Percentiles rank a stretch among this genome's conserved stretches.
Evolutionary conservation across 2,888 invertebrate genomes (phyloP).

Genomic region (Volucella zonaria): DNA sequence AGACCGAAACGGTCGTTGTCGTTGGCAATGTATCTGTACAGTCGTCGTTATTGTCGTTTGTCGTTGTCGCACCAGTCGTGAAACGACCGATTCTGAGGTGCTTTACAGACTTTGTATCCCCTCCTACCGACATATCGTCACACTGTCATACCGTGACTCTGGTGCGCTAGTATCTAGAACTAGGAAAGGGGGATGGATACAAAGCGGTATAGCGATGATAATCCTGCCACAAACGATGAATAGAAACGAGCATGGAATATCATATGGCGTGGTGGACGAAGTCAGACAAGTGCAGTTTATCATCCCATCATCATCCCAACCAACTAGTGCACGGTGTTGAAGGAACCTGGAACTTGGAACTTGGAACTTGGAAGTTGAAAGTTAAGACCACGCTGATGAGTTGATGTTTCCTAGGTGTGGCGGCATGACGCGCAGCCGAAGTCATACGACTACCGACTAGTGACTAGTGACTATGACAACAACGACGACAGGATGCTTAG

Average conservation of each 20-base stretch:
- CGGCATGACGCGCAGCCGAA: slow-evolving; percentile 4
- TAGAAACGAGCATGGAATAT: slow-evolving; percentile 54
- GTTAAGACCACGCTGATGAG: slow-evolving; percentile 46
- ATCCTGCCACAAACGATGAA: slow-evolving; percentile 70
- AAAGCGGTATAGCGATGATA: slow-evolving; percentile 65
- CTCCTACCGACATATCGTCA: too few relatives aligned
- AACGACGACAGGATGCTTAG: slow-evolving; percentile 44
- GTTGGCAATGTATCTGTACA: neutral
- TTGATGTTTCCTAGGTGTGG: slow-evolving; percentile 57
- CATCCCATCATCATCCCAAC: slow-evolving; percentile 25
- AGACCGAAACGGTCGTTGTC: slow-evolving; percentile 63
- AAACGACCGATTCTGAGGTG: slow-evolving; percentile 43
- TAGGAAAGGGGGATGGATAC: slow-evolving; percentile 34
- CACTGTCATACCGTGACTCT: neutral
- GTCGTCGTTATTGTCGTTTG: slow-evolving; percentile 23
- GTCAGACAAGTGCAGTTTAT: slow-evolving; percentile 66
- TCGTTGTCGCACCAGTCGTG: slow-evolving; percentile 37
- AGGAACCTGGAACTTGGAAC: neutral
- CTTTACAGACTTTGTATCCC: slow-evolving; percentile 31
- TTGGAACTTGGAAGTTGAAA: slow-evolving; percentile 10
- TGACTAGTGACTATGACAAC: neutral
- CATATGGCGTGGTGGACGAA: slow-evolving; percentile 42
- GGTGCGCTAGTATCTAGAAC: slow-evolving; percentile 41
- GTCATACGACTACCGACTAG: slow-evolving; percentile 2
- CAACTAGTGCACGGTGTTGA: neutral